Percentiles rank a stretch among this genome's conserved stretches.
phyloP scores from a whole-genome alignment of 2,888 invertebrate genomes.

The Cerceris rybyensis region DNA sequence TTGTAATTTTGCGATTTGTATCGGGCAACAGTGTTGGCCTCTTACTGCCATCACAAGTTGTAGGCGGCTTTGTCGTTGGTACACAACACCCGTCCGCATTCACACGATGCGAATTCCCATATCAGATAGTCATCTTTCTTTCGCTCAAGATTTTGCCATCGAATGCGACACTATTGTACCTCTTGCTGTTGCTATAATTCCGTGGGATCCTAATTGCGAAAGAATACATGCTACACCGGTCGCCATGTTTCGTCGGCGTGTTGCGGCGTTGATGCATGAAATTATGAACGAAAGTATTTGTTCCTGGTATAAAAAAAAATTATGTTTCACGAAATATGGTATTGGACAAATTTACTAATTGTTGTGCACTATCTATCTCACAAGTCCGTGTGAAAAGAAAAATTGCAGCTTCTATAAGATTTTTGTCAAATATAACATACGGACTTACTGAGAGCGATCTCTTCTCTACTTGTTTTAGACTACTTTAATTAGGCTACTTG shows the following conservation, averaged over 20 bases:
- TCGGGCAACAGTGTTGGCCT: conserved; percentile 48
- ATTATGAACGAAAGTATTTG: conserved; percentile 10
- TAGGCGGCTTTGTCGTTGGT: conserved; percentile 48
- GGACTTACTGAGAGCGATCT: too few species aligned
- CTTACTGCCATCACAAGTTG: conserved; percentile 15
- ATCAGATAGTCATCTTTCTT: conserved; percentile 75
- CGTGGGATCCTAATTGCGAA: conserved; percentile 76
- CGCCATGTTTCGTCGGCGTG: neutral
- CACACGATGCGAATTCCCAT: conserved; percentile 76
- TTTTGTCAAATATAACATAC: too few species aligned
- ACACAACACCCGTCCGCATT: conserved; percentile 65
- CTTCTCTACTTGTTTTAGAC: too few species aligned
- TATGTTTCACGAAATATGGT: neutral
- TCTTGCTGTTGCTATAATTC: conserved; percentile 72
- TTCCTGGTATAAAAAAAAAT: neutral
- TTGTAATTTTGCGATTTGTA: conserved; percentile 60
- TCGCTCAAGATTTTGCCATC: conserved; percentile 69
- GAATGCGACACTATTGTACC: conserved; percentile 69
- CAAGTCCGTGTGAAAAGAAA: too few species aligned
- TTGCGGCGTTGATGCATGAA: conserved; percentile 26
- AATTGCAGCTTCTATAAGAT: too few species aligned
- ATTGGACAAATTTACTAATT: neutral
- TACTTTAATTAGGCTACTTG: too few species aligned
- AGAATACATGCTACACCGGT: conserved; percentile 57
- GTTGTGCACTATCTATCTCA: too few species aligned